Percentiles rank a stretch among this genome's conserved stretches.
Conservation (phyloP, 2,797 vertebrate species). For the Tenualosa thibaudeaui region DNA sequence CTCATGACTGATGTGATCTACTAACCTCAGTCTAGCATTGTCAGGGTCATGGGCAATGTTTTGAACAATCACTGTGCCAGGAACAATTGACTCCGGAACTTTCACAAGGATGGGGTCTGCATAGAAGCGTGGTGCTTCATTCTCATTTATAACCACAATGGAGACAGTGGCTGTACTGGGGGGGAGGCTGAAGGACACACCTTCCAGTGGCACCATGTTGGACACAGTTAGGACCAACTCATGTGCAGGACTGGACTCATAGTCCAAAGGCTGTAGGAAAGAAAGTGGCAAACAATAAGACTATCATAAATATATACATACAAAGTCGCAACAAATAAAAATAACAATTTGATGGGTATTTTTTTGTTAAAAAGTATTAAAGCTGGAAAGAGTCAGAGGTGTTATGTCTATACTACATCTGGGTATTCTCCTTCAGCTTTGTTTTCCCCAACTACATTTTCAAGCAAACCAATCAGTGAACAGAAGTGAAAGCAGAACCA, state of each 20-base stretch:
- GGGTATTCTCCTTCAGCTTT: too few species aligned
- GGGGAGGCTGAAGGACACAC: slow-evolving; percentile 62
- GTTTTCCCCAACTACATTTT: too few species aligned
- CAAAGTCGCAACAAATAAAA: too few species aligned
- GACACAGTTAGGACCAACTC: slow-evolving; percentile 74
- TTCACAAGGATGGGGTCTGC: slow-evolving; percentile 80
- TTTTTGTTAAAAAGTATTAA: too few species aligned
- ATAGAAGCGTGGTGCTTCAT: slow-evolving; percentile 85
- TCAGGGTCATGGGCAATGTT: slow-evolving; percentile 87
- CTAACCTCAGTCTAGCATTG: slow-evolving; percentile 81
- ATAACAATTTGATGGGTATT: too few species aligned
- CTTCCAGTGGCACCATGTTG: slow-evolving; percentile 78
- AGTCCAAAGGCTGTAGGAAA: slow-evolving; percentile 83
- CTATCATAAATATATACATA: not conserved
- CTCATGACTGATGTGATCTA: not conserved
- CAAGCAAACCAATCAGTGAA: too few species aligned
- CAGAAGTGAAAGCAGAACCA: too few species aligned
- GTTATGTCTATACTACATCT: too few species aligned
- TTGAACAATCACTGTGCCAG: slow-evolving; percentile 77
- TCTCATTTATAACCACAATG: slow-evolving; percentile 81
- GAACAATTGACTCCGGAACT: slow-evolving; percentile 78
- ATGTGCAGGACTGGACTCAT: slow-evolving; percentile 72
- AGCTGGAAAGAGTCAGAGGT: too few species aligned
- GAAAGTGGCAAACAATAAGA: slow-evolving; percentile 8
- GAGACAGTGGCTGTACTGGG: slow-evolving; percentile 75